Evolutionary conservation across 2,113 vertebrate genomes (phyloP), one percentile per base, ranked within the genome.

Genomic region (Cervus canadensis): DNA sequence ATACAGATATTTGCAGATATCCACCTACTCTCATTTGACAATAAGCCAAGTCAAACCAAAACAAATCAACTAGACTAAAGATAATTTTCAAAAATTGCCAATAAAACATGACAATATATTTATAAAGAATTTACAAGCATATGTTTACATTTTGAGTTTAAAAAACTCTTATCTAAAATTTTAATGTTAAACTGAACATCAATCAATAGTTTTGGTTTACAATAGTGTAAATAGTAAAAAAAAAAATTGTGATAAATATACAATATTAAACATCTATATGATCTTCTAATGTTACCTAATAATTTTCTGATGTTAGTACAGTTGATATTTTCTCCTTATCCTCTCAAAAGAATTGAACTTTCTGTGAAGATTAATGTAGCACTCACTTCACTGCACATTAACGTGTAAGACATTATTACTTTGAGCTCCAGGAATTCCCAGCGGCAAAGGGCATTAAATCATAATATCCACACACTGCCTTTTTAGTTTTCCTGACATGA

Each of bases 311-410:
- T 93, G 52, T 97, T 97, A 97, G 92, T 94, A 40, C 12, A 62
- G 40, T 81, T 98, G 97, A 90, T 86, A 95, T 89, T 97, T 96
- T 78, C 82, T 52, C 56, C 95, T 95, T 67, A 88, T 78, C 57
- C 2, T 89, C 96, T 97, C 82, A 81, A 36, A 96, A 97, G 89
- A 98, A 94, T 52, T 96, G 89, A 98, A 97, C 85, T 96, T 98
- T 98, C 97, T 95, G 33, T 96, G 95, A 98, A 98, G 98, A 98
- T 98, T 97, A 98, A 98, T 98, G 95, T n/a, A 94, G 79, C 62
- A 76, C 84, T 98, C 93, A 97, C 93, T 98, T 98, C 93, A 97
- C 64, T 97, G 93, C 83, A 98, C 98, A 97, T 98, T 98, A 98
- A 97, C 83, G 92, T 76, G 93, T 74, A 98, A 97, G 96, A 94